Conservation (phyloP, 2,888 invertebrate genomes). For the Tinea semifulvella region DNA sequence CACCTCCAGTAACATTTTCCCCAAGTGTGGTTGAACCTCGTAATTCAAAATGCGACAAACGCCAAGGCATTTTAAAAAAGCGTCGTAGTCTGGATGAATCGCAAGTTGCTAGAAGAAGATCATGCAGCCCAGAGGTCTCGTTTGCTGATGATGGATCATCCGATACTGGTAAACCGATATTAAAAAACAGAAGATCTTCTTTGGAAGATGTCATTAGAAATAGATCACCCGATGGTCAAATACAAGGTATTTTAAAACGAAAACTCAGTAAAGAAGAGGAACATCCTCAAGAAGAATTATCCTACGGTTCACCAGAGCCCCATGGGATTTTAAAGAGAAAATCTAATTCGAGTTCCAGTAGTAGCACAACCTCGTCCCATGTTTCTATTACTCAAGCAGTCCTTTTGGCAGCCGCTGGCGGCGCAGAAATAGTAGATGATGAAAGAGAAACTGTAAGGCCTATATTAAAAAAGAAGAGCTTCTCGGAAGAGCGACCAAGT, state of each 20-base stretch:
- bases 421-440: constrained; percentile 62
- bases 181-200: constrained; percentile 75
- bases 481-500: constrained; percentile 72
- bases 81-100: constrained; percentile 84
- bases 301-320: constrained; percentile 72
- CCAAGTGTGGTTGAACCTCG: constrained; percentile 77
- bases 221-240: constrained; percentile 71
- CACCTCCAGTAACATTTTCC: constrained; percentile 83
- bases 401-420: constrained; percentile 70
- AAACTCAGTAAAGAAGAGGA: constrained; percentile 73
- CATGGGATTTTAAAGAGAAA: constrained; percentile 84
- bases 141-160: constrained; percentile 63
- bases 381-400: constrained; percentile 76
- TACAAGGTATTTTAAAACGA: constrained; percentile 74
- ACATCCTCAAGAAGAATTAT: constrained; percentile 68
- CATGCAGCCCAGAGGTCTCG: constrained; percentile 75
- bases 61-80: constrained; percentile 85
- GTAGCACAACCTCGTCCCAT: constrained; percentile 70
- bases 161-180: constrained; percentile 70
- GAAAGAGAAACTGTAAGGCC: constrained; percentile 74
- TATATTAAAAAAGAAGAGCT: constrained; percentile 85
- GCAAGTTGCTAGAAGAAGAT: constrained; percentile 72
- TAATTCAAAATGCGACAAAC: constrained; percentile 61
- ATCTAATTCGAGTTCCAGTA: constrained; percentile 75
- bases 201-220: constrained; percentile 74